These are phyloP conservation scores for Trididemnum clinides DNA, from an alignment of 23 tunicate genomes.

Conservation along the genomic window DNA sequence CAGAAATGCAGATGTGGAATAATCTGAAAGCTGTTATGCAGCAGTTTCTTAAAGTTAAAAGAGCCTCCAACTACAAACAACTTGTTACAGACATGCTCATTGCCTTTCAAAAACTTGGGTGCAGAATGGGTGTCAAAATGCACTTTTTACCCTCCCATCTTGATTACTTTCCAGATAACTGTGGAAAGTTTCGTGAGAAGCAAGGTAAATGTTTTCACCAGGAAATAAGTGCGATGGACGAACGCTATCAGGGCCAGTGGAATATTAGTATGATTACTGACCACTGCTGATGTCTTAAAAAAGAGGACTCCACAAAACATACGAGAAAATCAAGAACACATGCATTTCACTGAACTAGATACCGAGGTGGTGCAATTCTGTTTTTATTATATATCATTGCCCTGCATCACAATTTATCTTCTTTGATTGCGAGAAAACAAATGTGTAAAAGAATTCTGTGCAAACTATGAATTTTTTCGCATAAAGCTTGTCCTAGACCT, in stretches of 20 bases:
- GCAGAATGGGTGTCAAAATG: neutral
- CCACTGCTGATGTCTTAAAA: neutral
- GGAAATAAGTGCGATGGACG: neutral
- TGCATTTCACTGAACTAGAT: neutral
- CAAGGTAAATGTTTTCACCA: neutral
- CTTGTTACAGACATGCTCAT: neutral
- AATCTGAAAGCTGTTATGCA: neutral
- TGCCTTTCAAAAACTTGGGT: neutral
- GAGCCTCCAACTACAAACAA: neutral
- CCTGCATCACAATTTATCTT: neutral
- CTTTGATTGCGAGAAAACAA: neutral
- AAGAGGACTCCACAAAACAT: neutral
- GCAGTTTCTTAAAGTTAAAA: neutral
- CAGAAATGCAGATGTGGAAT: neutral
- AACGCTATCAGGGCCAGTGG: neutral
- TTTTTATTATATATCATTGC: neutral
- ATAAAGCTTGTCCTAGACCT: too few species aligned
- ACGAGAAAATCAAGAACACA: neutral
- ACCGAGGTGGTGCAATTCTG: neutral
- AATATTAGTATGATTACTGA: neutral
- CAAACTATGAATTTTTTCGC: neutral
- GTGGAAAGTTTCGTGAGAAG: neutral
- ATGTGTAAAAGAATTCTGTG: neutral
- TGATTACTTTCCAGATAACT: too few species aligned
- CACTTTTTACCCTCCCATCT: too few species aligned